phyloP scores from a whole-genome alignment of 2,113 vertebrate species.

The Tenrec ecaudatus region DNA sequence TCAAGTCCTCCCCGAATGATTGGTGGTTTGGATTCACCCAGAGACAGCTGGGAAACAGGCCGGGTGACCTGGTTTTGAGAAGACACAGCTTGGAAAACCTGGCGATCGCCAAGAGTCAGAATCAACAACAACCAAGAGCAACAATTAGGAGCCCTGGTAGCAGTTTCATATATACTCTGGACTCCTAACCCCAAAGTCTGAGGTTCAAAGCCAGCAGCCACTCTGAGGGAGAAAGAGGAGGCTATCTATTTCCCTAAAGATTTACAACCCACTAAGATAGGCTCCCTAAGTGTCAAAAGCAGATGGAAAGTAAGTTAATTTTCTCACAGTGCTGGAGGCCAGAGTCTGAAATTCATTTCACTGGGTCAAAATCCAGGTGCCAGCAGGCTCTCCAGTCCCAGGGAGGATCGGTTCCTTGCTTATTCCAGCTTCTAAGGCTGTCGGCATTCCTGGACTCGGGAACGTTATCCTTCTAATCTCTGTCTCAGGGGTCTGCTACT shows the following conservation, averaged over 20 bases:
- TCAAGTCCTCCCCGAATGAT: neutral
- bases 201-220: too few relatives aligned
- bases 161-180: too few relatives aligned
- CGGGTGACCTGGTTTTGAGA: neutral
- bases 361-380: neutral
- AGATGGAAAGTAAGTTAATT: neutral
- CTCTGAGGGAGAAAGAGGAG: too few relatives aligned
- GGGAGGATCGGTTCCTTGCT: neutral
- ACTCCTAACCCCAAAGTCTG: too few relatives aligned
- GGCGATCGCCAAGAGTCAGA: neutral
- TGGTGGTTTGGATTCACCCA: neutral
- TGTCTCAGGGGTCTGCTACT: neutral
- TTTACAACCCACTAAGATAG: too few relatives aligned
- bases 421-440: neutral
- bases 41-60: neutral
- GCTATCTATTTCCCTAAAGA: too few relatives aligned
- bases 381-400: neutral
- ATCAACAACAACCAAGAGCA: neutral
- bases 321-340: neutral
- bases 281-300: too few relatives aligned
- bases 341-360: neutral
- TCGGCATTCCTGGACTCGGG: neutral
- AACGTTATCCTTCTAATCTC: neutral
- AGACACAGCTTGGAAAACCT: neutral
- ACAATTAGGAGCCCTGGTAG: neutral